Evolutionary conservation across 2,113 vertebrate species (phyloP).

Genomic region (Mobula hypostoma): DNA sequence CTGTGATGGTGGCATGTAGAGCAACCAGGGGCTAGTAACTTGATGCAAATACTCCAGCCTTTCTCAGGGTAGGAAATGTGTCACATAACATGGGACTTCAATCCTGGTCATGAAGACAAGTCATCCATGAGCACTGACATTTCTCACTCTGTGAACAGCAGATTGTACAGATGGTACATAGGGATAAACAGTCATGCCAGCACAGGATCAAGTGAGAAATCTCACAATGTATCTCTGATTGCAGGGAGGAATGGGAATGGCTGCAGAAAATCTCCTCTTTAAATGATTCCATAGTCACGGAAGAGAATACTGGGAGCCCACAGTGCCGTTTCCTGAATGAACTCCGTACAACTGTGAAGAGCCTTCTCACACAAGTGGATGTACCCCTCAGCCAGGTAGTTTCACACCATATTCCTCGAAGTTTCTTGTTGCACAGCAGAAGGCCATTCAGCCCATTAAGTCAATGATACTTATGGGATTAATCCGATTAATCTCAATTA

Average conservation of each 20-base stretch:
- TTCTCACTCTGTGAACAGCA: not conserved
- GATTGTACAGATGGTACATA: not conserved
- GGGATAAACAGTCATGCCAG: not conserved
- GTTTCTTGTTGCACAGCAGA: not conserved
- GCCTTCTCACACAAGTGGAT: conserved; percentile 61
- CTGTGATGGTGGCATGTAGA: not conserved
- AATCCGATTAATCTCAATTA: no score
- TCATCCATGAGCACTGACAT: not conserved
- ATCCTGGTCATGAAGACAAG: not conserved
- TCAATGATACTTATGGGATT: no score
- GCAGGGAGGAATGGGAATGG: conserved; percentile 65
- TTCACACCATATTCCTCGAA: not conserved
- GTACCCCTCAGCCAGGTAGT: conserved; percentile 64
- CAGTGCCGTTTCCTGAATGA: conserved; percentile 51
- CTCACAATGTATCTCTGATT: not conserved
- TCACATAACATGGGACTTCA: not conserved
- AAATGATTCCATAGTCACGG: conserved; percentile 44
- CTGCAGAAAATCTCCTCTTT: conserved; percentile 52
- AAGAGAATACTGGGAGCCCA: conserved; percentile 40
- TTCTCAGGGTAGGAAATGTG: not conserved
- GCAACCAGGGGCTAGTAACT: not conserved
- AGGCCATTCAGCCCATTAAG: no score
- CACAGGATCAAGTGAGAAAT: not conserved
- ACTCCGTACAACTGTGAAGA: conserved; percentile 54
- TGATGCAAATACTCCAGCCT: not conserved